phyloP scores from a whole-genome alignment of 2,888 invertebrate genomes.

The Eupsilia transversa region DNA sequence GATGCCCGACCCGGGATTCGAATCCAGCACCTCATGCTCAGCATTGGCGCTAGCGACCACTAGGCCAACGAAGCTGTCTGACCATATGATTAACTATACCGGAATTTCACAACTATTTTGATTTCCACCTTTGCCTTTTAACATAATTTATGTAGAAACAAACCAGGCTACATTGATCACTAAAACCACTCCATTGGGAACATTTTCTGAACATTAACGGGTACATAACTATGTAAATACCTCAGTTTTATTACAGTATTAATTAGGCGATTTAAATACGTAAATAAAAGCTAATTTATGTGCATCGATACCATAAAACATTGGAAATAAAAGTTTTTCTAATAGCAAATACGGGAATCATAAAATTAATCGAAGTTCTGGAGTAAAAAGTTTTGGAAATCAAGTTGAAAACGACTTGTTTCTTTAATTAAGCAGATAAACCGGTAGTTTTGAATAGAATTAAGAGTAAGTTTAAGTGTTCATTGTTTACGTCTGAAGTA shows the following conservation, averaged over 20 bases:
- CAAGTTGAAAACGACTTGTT: constrained; percentile 39
- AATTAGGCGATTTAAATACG: constrained; percentile 62
- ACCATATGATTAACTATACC: not conserved
- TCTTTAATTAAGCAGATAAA: constrained; percentile 35
- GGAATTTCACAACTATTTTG: not conserved
- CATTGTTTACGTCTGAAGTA: constrained; percentile 11
- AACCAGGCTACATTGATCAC: constrained; percentile 26
- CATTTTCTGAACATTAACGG: constrained; percentile 21
- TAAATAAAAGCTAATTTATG: constrained; percentile 62
- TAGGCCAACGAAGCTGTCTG: not conserved
- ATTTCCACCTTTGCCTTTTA: not conserved
- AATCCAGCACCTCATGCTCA: not conserved
- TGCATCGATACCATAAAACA: constrained; percentile 50
- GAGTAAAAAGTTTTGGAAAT: constrained; percentile 40
- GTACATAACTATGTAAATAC: constrained; percentile 44
- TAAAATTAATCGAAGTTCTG: constrained; percentile 54
- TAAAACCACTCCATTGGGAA: constrained; percentile 40
- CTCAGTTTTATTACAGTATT: constrained; percentile 51
- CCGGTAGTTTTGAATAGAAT: constrained; percentile 7
- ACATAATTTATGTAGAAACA: constrained; percentile 2
- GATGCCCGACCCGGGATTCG: not conserved
- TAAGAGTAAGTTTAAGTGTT: constrained; percentile 5
- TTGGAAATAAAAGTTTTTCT: constrained; percentile 52
- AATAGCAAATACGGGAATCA: constrained; percentile 51
- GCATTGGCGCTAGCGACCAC: not conserved